Base-by-base conservation (phyloP, 1,140 invertebrate species). In the Arctopsyche grandis region DNA sequence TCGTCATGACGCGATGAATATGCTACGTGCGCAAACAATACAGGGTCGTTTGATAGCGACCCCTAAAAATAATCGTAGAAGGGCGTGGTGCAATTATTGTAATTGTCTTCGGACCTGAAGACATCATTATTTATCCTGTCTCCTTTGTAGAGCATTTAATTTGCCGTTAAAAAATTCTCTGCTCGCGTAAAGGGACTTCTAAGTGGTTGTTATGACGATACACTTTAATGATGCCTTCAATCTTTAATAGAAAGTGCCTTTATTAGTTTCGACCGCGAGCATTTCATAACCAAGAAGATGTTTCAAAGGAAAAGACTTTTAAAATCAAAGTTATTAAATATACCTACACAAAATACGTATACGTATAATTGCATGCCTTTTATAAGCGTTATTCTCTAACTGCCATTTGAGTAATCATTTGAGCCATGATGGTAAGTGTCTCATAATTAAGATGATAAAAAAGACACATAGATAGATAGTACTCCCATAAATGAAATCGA, bases 1-100 rank as follows among this genome's bases (percentile, higher is more conserved):
- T 66, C 63, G 63, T 66, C 63, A 66, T 66, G 63, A 66, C 63
- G n/a, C 22, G 63, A 66, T 66, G 63, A 66, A 66, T 26, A 66
- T 16, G 56, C 21, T 9, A 60, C 56, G 56, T 66, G 26, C 24
- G 10, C 4, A 9, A 66, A 66, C 63, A 66, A 26, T 66, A 26
- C 63, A 5, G 3, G 21, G 9, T 21, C 9, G 21, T 60, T 60
- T 16, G 10, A 24, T 26, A 66, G 16, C 16, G 7, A 19, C 56
- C 56, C 56, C 19, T 19, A 60, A 60, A 60, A 60, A 60, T 60
- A 16, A 60, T 60, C 56, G 19, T 60, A 19, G 56, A 19, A 60
- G 63, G 63, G 63, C 24, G 63, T 66, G 63, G 22, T 22, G 63
- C 21, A 66, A 66, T 66, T 66, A 66, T 24, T 12, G 24, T 66